A percentile compares a stretch with the other conserved stretches of the same genome.
Evolutionary conservation across 2,888 invertebrate species (phyloP).

Genomic region (Spodoptera picta): DNA sequence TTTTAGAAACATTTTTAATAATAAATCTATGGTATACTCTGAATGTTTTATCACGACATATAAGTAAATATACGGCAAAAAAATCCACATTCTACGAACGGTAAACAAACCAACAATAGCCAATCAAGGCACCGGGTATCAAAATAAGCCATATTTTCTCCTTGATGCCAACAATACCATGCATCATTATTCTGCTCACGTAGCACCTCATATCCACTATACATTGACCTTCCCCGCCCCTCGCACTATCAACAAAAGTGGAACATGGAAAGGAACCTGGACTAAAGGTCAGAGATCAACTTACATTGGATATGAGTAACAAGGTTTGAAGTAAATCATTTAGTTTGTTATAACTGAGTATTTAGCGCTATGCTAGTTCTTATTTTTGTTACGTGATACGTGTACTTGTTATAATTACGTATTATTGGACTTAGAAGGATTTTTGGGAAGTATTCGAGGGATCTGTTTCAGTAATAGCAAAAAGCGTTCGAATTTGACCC

Average conservation of each 20-base stretch:
- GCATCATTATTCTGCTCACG: conserved; percentile 52
- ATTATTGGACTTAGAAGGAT: conserved; percentile 1
- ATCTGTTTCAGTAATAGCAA: too few relatives aligned
- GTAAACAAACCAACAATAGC: conserved; percentile 28
- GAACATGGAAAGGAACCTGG: neutral
- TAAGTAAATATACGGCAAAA: too few relatives aligned
- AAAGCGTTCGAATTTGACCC: too few relatives aligned
- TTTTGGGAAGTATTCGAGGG: too few relatives aligned
- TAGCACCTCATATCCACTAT: conserved; percentile 32
- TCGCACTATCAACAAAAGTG: neutral
- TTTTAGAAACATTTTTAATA: too few relatives aligned
- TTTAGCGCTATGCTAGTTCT: conserved; percentile 32
- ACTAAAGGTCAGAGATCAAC: conserved; percentile 3
- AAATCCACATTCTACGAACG: neutral
- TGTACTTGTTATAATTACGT: conserved; percentile 15
- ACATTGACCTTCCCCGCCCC: conserved; percentile 25
- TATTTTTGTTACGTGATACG: conserved; percentile 34
- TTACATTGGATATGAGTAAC: conserved; percentile 21
- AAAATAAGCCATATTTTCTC: conserved; percentile 45
- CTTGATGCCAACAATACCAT: conserved; percentile 22
- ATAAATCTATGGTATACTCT: too few relatives aligned
- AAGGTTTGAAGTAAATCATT: conserved; percentile 40
- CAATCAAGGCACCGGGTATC: conserved; percentile 31
- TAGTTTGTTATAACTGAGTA: conserved; percentile 34
- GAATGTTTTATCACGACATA: too few relatives aligned